Base-by-base conservation (phyloP, 2,113 vertebrate genomes). In the Protobothrops mucrosquamatus region DNA sequence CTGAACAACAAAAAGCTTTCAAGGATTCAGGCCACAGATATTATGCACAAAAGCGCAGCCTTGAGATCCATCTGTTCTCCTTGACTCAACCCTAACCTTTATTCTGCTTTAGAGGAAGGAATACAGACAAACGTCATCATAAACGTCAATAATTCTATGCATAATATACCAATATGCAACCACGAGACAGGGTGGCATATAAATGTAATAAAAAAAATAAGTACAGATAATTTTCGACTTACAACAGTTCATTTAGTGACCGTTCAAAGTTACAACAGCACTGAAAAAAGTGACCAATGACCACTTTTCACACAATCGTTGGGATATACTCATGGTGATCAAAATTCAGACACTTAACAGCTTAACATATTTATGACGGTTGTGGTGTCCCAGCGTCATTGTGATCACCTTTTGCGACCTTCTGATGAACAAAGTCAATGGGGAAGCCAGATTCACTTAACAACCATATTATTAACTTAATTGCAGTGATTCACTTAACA, bases 1-100 rank as follows among this genome's bases (percentile, higher is more conserved):
- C 94, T 87, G 93, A 94, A 48, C 94, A 92, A 92, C 51, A 55
- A 54, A 48, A 3, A 29, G 23, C 22, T 81, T 46, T 46, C 46
- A 51, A 51, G 5, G 8, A 15, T 15, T 59, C 18, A 39, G 11
- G 4, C 5, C 81, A 86, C 12, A 54, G 7, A 14, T 22, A 64
- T 64, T 64, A 69, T 4, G 12, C 55, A 85, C 3, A 15, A 20
- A 10, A 23, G 26, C 2, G 11, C 6, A 52, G 54, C 8, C 2
- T 54, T 29, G 26, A 2, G 1, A 9, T 29, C 23, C 26, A 52
- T 54, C 54, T 46, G 52, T 34, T 85, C 39, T 91, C 54, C 55
- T 15, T 48, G 54, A 6, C 29, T 29, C 34, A 57, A 7, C 14
- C 20, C 24, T 15, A 22, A 29, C 20, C 7, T 55, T 48, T 86